Conservation (phyloP, 1,140 invertebrate species). For the Idris sp. region DNA sequence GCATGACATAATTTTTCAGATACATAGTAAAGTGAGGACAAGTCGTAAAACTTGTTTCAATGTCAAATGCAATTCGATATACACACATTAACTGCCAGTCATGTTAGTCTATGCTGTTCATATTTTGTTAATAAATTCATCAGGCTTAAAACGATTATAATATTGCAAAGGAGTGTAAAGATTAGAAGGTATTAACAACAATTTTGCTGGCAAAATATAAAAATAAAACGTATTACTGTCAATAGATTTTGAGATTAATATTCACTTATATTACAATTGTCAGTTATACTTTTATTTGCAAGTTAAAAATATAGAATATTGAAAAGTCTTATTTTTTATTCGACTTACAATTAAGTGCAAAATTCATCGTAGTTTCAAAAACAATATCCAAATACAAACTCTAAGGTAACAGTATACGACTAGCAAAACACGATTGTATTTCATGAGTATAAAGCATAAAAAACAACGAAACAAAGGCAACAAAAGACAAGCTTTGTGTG, state of each 20-base stretch:
- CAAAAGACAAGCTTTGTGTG: conserved; percentile 12
- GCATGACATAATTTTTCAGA: conserved; percentile 21
- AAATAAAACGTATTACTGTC: too few relatives aligned
- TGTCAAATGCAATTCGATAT: conserved; percentile 34
- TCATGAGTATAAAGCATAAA: conserved; percentile 16
- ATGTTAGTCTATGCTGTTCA: conserved; percentile 4
- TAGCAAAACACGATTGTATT: conserved; percentile 9
- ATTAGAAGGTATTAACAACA: neutral
- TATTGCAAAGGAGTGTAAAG: neutral
- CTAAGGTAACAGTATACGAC: conserved; percentile 7
- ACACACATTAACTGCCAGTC: conserved; percentile 4
- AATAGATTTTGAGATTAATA: too few relatives aligned
- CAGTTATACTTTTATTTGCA: too few relatives aligned
- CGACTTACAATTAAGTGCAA: too few relatives aligned
- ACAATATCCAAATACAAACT: neutral
- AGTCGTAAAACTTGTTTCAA: conserved; percentile 29
- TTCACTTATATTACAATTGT: too few relatives aligned
- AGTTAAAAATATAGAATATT: too few relatives aligned
- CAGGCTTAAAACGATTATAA: conserved; percentile 10
- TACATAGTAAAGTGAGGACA: conserved; percentile 40
- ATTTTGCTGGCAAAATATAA: too few relatives aligned
- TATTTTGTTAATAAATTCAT: conserved; percentile 32
- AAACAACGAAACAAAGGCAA: conserved; percentile 22
- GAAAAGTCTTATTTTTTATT: too few relatives aligned
- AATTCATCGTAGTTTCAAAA: conserved; percentile 1